Conservation (phyloP, 2,888 invertebrate genomes). For the Copidosoma aretas region DNA sequence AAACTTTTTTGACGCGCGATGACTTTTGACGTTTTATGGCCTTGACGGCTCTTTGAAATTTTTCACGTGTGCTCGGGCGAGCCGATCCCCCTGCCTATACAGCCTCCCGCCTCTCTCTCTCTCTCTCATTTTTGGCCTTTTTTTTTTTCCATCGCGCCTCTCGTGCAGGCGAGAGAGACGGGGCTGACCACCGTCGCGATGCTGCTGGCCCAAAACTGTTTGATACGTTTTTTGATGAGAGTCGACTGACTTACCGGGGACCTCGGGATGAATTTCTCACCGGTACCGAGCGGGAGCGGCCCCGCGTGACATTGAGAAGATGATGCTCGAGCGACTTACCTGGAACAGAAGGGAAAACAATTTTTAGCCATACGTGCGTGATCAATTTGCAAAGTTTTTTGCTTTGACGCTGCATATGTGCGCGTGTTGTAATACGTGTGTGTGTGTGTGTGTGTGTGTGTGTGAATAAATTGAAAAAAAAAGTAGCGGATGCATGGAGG, state of each 20-base stretch:
- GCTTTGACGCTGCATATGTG: too few relatives aligned
- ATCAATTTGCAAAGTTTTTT: conserved; percentile 2
- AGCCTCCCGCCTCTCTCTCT: too few relatives aligned
- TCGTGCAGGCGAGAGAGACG: background rate
- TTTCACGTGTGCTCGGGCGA: conserved; percentile 1
- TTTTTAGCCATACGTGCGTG: conserved; percentile 5
- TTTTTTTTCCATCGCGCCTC: too few relatives aligned
- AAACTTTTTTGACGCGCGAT: conserved; percentile 40
- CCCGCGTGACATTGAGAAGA: conserved; percentile 18
- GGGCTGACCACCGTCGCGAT: background rate
- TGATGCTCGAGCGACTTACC: conserved; percentile 29
- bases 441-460: too few relatives aligned
- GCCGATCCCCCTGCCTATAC: too few relatives aligned
- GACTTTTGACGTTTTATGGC: conserved; percentile 41
- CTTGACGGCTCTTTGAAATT: conserved; percentile 36
- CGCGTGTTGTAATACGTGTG: too few relatives aligned
- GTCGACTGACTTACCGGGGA: conserved; percentile 30
- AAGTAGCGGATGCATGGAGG: too few relatives aligned
- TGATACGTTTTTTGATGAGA: conserved; percentile 38
- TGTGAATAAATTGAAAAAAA: too few relatives aligned
- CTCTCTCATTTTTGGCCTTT: background rate
- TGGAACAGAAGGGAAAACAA: conserved; percentile 31
- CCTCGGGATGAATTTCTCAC: conserved; percentile 30
- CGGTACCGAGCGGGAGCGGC: background rate
- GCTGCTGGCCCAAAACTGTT: conserved; percentile 4